These are phyloP conservation scores for Amphimallon solstitiale DNA, from an alignment of 2,888 invertebrate species.

Conservation along the genomic window DNA sequence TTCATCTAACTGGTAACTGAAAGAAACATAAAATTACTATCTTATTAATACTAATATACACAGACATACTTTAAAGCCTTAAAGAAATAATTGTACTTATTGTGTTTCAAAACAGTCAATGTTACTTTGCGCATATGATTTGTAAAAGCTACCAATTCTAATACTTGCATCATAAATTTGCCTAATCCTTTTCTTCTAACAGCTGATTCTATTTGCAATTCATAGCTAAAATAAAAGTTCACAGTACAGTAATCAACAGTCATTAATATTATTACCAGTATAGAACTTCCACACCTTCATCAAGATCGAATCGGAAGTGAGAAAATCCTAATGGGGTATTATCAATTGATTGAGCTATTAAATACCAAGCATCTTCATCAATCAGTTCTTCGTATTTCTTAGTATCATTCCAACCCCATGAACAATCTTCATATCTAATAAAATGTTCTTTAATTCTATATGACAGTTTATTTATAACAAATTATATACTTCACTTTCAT, in stretches of 20 bases:
- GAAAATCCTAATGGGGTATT: slow-evolving; percentile 74
- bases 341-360: slow-evolving; percentile 70
- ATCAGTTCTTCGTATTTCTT: slow-evolving; percentile 78
- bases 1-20: slow-evolving; percentile 73
- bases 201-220: slow-evolving; percentile 80
- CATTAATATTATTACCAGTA: slow-evolving; percentile 71
- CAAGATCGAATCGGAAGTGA: slow-evolving; percentile 87
- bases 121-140: slow-evolving; percentile 84
- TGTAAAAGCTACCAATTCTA: slow-evolving; percentile 79
- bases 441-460: background rate
- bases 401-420: slow-evolving; percentile 84
- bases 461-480: background rate
- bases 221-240: slow-evolving; percentile 74
- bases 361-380: slow-evolving; percentile 78
- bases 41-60: background rate
- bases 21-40: slow-evolving; percentile 45
- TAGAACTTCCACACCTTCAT: slow-evolving; percentile 78
- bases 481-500: slow-evolving; percentile 77
- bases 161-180: slow-evolving; percentile 79
- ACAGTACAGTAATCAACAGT: background rate
- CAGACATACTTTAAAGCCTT: slow-evolving; percentile 75
- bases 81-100: slow-evolving; percentile 80
- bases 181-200: slow-evolving; percentile 84
- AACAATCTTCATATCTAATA: slow-evolving; percentile 75
- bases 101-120: slow-evolving; percentile 84